These are phyloP conservation scores for Platerodrilus igneus DNA, from an alignment of 2,888 invertebrate genomes.

Conservation along the genomic window DNA sequence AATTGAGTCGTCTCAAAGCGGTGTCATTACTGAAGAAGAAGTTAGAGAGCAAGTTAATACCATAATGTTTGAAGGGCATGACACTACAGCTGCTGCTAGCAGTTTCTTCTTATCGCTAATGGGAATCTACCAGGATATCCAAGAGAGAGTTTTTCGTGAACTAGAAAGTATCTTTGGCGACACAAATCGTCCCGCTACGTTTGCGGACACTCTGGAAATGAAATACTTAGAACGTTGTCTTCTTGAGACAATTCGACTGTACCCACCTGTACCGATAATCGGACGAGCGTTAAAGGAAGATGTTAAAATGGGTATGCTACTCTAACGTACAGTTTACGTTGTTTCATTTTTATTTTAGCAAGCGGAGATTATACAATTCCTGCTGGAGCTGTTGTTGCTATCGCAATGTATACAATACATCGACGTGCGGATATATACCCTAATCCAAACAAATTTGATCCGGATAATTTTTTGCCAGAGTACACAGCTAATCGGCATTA, in stretches of 20 bases:
- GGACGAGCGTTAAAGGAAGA: slow-evolving; percentile 67
- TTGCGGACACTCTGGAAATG: slow-evolving; percentile 74
- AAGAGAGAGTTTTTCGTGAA: slow-evolving; percentile 69
- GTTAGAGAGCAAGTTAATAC: slow-evolving; percentile 84
- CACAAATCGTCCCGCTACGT: slow-evolving; percentile 70
- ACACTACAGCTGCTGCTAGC: slow-evolving; percentile 80
- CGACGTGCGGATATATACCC: slow-evolving; percentile 62
- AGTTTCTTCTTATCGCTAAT: slow-evolving; percentile 82
- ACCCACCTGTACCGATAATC: slow-evolving; percentile 76
- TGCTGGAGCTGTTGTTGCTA: slow-evolving; percentile 64
- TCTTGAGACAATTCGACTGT: slow-evolving; percentile 71
- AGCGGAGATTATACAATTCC: slow-evolving; percentile 63
- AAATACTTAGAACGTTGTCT: slow-evolving; percentile 77
- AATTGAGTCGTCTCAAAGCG: slow-evolving; percentile 77
- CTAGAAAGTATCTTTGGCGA: slow-evolving; percentile 73
- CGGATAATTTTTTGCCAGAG: slow-evolving; percentile 76
- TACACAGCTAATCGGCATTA: slow-evolving; percentile 70
- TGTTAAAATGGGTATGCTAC: slow-evolving; percentile 57
- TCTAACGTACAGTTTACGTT: slow-evolving; percentile 1
- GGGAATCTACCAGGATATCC: slow-evolving; percentile 75
- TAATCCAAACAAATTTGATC: slow-evolving; percentile 68
- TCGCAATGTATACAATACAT: slow-evolving; percentile 64
- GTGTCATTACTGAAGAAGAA: slow-evolving; percentile 70
- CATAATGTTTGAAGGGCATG: slow-evolving; percentile 86
- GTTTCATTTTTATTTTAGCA: slow-evolving; percentile 43